Base-by-base conservation (phyloP, 2,113 vertebrate species). In the Mus spicilegus region DNA sequence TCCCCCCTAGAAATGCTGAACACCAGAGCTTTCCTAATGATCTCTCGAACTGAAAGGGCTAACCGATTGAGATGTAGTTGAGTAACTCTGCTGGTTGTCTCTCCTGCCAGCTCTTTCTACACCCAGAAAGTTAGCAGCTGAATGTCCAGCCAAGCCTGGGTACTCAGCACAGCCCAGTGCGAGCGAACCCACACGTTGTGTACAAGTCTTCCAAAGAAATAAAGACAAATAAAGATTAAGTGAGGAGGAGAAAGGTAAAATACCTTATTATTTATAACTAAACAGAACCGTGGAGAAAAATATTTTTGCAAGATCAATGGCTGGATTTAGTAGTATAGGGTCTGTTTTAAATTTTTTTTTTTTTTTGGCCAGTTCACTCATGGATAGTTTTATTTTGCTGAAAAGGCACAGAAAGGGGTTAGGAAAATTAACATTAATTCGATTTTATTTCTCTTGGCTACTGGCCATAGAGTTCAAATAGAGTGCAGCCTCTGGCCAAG, bases 341-440 rank as follows among this genome's bases (percentile, higher is more conserved):
- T 95, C 95, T 96, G 92, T 93, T 96, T 96, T 97, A 98, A 49
- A 49, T 6, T 6, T 49, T 49, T 96, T 93, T 58, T 58, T 80
- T 56, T 49, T 46, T 86, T 65, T 86, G 1, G 95, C 87, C 96
- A 92, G 76, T 98, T 97, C 93, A 98, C 98, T 98, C 98, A 97
- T 96, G 98, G 98, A 98, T 98, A 95, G 98, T 93, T 98, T 97
- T 97, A 73, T 98, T 98, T 98, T 98, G 98, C 98, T 98, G 96
- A 96, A 97, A 98, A 98, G 96, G 96, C 97, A 96, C 97, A 98
- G 97, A 97, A 98, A 97, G 26, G 87, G 94, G 97, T 97, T 97
- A 98, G 96, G 93, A 98, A 98, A 99, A 98, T 98, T 98, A 98
- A 98, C 98, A 98, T 98, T 98, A 99, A 99, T 98, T 98, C 86